A percentile compares a stretch with the other conserved stretches of the same genome.
phyloP scores from a whole-genome alignment of 2,797 vertebrate species.

The Sebastes hopkinsi region DNA sequence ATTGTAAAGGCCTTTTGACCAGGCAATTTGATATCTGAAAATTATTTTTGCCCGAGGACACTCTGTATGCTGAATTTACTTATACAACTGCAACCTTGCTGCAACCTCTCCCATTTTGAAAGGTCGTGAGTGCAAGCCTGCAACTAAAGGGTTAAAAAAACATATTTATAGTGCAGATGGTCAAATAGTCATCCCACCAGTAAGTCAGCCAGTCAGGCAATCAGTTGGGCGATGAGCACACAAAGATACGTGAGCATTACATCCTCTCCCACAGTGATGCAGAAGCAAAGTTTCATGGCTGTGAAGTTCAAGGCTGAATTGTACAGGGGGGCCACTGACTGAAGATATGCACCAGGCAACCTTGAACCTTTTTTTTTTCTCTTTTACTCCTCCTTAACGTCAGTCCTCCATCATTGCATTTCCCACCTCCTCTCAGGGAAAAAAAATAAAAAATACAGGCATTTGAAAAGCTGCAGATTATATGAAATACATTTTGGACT shows the following conservation, averaged over 20 bases:
- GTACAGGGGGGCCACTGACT: slow-evolving; percentile 60
- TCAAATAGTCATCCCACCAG: slow-evolving; percentile 66
- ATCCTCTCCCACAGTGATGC: slow-evolving; percentile 68
- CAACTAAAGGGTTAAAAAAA: slow-evolving; percentile 59
- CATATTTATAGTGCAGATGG: slow-evolving; percentile 64
- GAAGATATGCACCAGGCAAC: slow-evolving; percentile 76
- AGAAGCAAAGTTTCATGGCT: slow-evolving; percentile 67
- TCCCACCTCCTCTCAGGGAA: slow-evolving; percentile 55
- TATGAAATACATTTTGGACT: slow-evolving; percentile 80
- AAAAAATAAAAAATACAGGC: slow-evolving; percentile 63
- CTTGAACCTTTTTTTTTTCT: slow-evolving; percentile 66
- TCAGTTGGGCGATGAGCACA: slow-evolving; percentile 62
- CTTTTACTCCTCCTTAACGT: slow-evolving; percentile 49
- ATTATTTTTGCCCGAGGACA: slow-evolving; percentile 45
- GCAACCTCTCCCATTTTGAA: slow-evolving; percentile 8
- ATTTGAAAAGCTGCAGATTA: slow-evolving; percentile 81
- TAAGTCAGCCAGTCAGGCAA: slow-evolving; percentile 58
- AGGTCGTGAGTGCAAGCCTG: slow-evolving; percentile 39
- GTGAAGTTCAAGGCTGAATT: slow-evolving; percentile 75
- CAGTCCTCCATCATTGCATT: slow-evolving; percentile 66
- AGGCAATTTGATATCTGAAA: slow-evolving; percentile 53
- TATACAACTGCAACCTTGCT: slow-evolving; percentile 26
- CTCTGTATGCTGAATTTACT: slow-evolving; percentile 26
- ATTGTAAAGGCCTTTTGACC: slow-evolving; percentile 57
- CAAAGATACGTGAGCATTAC: slow-evolving; percentile 72